Percentiles rank a stretch among this genome's conserved stretches.
Evolutionary conservation across 1,140 invertebrate species (phyloP).

Genomic region (Papilio glaucus): DNA sequence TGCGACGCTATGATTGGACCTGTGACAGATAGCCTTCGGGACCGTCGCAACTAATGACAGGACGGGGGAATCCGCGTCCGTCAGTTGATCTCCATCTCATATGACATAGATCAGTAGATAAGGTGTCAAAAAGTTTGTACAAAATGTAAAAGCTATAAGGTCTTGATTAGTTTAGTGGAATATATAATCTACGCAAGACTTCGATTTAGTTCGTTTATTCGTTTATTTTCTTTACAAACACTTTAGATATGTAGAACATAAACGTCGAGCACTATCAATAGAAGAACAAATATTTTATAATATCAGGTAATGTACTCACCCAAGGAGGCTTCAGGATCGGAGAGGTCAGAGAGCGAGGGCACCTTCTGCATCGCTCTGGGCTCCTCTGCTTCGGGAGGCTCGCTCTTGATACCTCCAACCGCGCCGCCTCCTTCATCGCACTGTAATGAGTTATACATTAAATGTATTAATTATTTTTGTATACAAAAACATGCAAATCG

Average conservation of each 20-base stretch:
- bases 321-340: slow-evolving; percentile 91
- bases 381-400: slow-evolving; percentile 83
- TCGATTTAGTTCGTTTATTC: too few relatives aligned
- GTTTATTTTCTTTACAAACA: too few relatives aligned
- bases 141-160: too few relatives aligned
- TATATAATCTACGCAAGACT: too few relatives aligned
- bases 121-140: too few relatives aligned
- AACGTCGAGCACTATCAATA: background rate
- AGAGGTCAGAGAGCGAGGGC: slow-evolving; percentile 92
- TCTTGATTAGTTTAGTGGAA: too few relatives aligned
- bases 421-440: slow-evolving; percentile 82
- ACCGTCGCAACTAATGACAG: slow-evolving; percentile 5
- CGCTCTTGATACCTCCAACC: slow-evolving; percentile 88
- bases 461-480: background rate
- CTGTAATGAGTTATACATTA: slow-evolving; percentile 47
- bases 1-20: slow-evolving; percentile 50
- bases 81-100: background rate
- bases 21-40: slow-evolving; percentile 46
- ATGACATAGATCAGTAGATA: background rate
- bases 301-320: slow-evolving; percentile 85
- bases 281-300: background rate
- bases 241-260: too few relatives aligned
- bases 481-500: too few relatives aligned
- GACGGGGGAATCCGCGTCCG: slow-evolving; percentile 16
- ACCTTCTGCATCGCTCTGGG: slow-evolving; percentile 91